These are phyloP conservation scores for Arrhamphus sclerolepis DNA, from an alignment of 2,797 vertebrate genomes.

Conservation along the genomic window DNA sequence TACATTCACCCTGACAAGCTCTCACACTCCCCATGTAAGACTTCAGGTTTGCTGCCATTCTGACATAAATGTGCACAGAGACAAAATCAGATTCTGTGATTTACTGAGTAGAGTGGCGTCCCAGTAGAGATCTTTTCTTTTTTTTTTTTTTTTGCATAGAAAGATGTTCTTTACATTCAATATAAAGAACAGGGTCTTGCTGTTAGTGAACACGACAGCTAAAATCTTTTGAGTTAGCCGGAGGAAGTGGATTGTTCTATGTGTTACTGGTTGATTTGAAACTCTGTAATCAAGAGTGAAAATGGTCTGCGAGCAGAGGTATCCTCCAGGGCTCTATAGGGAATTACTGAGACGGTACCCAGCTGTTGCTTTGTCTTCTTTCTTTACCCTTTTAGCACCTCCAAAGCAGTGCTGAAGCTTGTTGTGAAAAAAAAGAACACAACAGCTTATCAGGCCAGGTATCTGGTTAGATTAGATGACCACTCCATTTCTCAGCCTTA, in stretches of 20 bases:
- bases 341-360: slow-evolving; percentile 81
- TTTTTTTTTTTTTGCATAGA: slow-evolving; percentile 59
- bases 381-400: slow-evolving; percentile 84
- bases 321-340: slow-evolving; percentile 72
- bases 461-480: slow-evolving; percentile 82
- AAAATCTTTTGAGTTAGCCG: slow-evolving; percentile 60
- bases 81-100: slow-evolving; percentile 60
- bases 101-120: slow-evolving; percentile 47
- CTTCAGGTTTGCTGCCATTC: slow-evolving; percentile 56
- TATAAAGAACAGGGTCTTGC: slow-evolving; percentile 17
- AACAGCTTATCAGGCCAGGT: slow-evolving; percentile 77
- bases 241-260: slow-evolving; percentile 75
- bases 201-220: slow-evolving; percentile 61
- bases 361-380: slow-evolving; percentile 83
- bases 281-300: slow-evolving; percentile 83
- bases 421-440: slow-evolving; percentile 50
- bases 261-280: slow-evolving; percentile 80
- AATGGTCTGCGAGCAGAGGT: slow-evolving; percentile 76
- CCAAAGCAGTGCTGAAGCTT: slow-evolving; percentile 69
- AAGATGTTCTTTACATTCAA: slow-evolving; percentile 61
- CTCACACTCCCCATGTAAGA: slow-evolving; percentile 57
- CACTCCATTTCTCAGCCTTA: slow-evolving; percentile 80
- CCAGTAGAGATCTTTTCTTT: slow-evolving; percentile 59
- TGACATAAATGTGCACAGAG: slow-evolving; percentile 42
- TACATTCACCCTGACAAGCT: slow-evolving; percentile 69